Conservation (phyloP, 2,888 invertebrate species). For the Nasonovia ribisnigri region DNA sequence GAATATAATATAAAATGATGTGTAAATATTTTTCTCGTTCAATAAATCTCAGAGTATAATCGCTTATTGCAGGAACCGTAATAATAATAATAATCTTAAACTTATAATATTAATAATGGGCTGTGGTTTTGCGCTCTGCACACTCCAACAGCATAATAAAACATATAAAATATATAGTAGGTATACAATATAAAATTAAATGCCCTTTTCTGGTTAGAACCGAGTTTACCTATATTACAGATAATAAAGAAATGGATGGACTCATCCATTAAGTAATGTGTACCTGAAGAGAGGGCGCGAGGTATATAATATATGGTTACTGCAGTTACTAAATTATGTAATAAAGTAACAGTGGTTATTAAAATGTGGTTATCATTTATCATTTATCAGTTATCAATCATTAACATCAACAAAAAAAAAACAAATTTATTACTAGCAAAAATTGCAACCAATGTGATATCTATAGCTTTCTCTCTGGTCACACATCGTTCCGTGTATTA, state of each 20-base stretch:
- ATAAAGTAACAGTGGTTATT: too few relatives aligned
- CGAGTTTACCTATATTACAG: not conserved
- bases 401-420: not conserved
- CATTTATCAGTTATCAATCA: not conserved
- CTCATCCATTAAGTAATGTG: too few relatives aligned
- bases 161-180: not conserved
- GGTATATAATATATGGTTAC: not conserved
- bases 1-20: not conserved
- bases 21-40: not conserved
- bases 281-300: not conserved
- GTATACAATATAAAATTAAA: not conserved
- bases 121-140: not conserved
- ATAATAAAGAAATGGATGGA: too few relatives aligned
- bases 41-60: not conserved
- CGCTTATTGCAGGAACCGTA: not conserved
- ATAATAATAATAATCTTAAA: constrained; percentile 1
- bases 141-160: not conserved
- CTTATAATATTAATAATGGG: not conserved
- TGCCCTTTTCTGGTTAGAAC: not conserved
- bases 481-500: not conserved
- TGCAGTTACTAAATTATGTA: not conserved
- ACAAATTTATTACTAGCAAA: not conserved
- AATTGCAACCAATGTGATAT: not conserved
- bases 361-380: not conserved
- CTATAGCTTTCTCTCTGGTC: too few relatives aligned